Evolutionary conservation across 2,888 invertebrate genomes (phyloP), one percentile per base, ranked within the genome.

Genomic region (Biston betularia): DNA sequence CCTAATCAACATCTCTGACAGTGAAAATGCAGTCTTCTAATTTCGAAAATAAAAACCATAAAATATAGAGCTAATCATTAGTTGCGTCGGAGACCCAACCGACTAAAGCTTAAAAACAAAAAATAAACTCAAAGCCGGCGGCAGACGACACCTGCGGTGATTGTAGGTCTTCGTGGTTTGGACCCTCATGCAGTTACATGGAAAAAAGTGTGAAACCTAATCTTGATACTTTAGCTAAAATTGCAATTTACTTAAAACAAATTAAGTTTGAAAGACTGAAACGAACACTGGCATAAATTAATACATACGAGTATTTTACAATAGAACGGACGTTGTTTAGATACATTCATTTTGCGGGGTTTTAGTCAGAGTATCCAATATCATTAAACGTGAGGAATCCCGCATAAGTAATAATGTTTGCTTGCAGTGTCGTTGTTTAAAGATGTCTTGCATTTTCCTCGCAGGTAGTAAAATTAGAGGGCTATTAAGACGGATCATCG

Each of bases 151-250:
- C 90, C 88, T 89, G 90, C 77, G 80, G 84, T 82, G 79, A 80
- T 92, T 89, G 90, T 92, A 90, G 80, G 93, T 81, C 92, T 93
- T 93, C 93, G 81, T 90, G 93, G 92, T 92, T 77, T 80, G 64
- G 72, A 66, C 65, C 68, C 68, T 10, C 6, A 49, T 49, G n/a
- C 33, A 42, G 49, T 58, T 49, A 40, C 40, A 38, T 38, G 35
- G 11, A 49, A 10, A 9, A 14, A 12, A 33, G 33, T 12, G 4
- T 34, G 9, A 24, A 7, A n/a, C 8, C 1, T 35, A 35, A 42
- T 61, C 57, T 62, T 66, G 57, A 50, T 63, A 63, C 59, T 59
- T 48, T 46, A 9, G 7, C 9, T 42, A 38, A 35, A 24, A 42
- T 53, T 24, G 1, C 24, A 24, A 15, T 38, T 40, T 6, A 7